Conservation (phyloP, 2,797 vertebrate species). For the Gambelia wislizenii region DNA sequence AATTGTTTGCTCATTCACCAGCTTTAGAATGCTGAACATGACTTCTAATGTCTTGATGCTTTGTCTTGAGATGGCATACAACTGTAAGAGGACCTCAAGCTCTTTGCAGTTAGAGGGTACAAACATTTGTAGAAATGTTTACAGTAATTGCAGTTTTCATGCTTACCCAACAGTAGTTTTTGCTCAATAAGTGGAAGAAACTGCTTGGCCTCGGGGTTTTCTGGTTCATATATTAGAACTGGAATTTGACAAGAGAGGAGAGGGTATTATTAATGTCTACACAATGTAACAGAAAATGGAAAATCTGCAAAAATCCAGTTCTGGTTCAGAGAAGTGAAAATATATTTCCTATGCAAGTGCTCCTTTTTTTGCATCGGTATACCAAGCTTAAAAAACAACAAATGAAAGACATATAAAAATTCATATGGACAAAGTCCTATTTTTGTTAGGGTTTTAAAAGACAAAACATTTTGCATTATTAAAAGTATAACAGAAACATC, state of each 20-base stretch:
- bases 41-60: not conserved
- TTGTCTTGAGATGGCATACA: constrained; percentile 14
- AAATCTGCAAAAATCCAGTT: constrained; percentile 1
- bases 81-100: not conserved
- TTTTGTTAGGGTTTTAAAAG: not conserved
- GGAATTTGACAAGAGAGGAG: constrained; percentile 64
- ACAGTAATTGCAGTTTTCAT: constrained; percentile 18
- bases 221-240: constrained; percentile 87
- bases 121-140: constrained; percentile 20
- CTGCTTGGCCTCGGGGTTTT: constrained; percentile 84
- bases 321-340: constrained; percentile 34
- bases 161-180: constrained; percentile 81
- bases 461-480: not conserved
- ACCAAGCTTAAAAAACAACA: not conserved
- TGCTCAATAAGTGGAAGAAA: constrained; percentile 85
- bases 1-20: not conserved
- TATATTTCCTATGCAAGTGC: constrained; percentile 29
- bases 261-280: constrained; percentile 30
- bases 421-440: not conserved
- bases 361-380: not conserved
- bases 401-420: not conserved
- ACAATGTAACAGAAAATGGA: constrained; percentile 47
- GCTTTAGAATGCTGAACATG: constrained; percentile 1
- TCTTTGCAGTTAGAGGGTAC: constrained; percentile 3
- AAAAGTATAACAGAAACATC: not conserved